Base-by-base conservation (phyloP, 2,888 invertebrate species). In the Tethea ocularis region DNA sequence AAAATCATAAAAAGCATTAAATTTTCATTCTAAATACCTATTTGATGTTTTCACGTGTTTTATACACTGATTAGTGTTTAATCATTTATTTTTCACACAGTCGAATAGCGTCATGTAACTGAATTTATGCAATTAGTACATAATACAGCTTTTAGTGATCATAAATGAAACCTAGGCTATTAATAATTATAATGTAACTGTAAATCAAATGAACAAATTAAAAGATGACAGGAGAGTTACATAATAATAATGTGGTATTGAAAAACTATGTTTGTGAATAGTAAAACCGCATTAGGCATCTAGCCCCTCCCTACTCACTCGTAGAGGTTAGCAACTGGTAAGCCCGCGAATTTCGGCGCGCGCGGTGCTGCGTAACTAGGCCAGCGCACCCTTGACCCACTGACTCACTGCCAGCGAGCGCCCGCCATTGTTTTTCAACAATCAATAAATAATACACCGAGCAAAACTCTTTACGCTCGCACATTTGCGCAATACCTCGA, bases 401-500 rank as follows among this genome's bases (percentile, higher is more conserved):
- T 93, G 92, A 89, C 91, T 91, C 86, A 92, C 88, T 92, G 89
- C 86, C 91, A 86, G 87, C 86, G 79, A 82, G 83, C 86, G 86
- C 85, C 82, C 85, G 87, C 91, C 89, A 91, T 92, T 91, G 91
- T 92, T 91, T 90, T 90, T 88, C 88, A 90, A 91, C 91, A 91
- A 92, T 92, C 91, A 91, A 92, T 92, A 92, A 90, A 89, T 90
- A 92, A 89, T 91, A 90, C 87, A 85, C 86, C 77, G 83, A 82
- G 84, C 83, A 82, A 87, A 87, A 87, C 86, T 87, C 80, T 82
- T 83, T 84, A 82, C 85, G 78, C 75, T 84, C 76, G 82, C 82
- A 82, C 79, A 78, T 87, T 91, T 91, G 86, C 90, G 88, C 86
- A 90, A 91, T 81, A 71, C 64, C 22, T 20, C 67, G 72, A 68